A percentile compares a stretch with the other conserved stretches of the same genome.
Conservation (phyloP, 2,888 invertebrate species). For the Lydus trimaculatus region DNA sequence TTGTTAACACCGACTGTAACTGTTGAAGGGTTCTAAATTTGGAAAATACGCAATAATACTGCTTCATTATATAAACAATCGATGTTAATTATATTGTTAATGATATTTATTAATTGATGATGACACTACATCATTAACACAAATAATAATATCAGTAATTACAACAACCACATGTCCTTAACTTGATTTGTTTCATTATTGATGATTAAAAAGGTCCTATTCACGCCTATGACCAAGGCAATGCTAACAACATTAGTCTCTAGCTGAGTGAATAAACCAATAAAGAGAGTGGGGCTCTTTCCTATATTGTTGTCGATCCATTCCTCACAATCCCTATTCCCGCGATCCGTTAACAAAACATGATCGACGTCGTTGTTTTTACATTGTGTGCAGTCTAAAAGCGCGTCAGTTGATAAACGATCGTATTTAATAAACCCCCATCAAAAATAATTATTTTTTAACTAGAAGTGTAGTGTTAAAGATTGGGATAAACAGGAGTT, state of each 20-base stretch:
- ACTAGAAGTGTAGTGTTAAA: neutral
- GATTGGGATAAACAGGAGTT: neutral
- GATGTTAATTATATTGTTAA: neutral
- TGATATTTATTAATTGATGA: too few species aligned
- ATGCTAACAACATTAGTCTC: conserved; percentile 57
- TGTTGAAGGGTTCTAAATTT: too few species aligned
- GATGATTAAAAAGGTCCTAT: conserved; percentile 16
- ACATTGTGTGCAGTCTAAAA: conserved; percentile 36
- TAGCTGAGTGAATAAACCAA: conserved; percentile 56
- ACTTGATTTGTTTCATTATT: neutral
- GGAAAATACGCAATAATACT: too few species aligned
- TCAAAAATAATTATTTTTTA: neutral
- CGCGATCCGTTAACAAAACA: conserved; percentile 43
- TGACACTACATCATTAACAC: neutral
- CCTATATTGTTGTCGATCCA: conserved; percentile 36
- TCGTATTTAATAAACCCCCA: neutral
- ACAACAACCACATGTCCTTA: neutral
- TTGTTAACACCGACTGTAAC: too few species aligned
- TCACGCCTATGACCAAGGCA: conserved; percentile 53
- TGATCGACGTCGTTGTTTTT: conserved; percentile 40
- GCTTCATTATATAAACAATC: too few species aligned
- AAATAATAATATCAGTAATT: neutral
- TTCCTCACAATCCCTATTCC: conserved; percentile 41
- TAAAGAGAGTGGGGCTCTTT: conserved; percentile 48
- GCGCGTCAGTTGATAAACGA: conserved; percentile 18